Evolutionary conservation across 2,888 invertebrate species (phyloP).

Genomic region (Apocheima hispidaria): DNA sequence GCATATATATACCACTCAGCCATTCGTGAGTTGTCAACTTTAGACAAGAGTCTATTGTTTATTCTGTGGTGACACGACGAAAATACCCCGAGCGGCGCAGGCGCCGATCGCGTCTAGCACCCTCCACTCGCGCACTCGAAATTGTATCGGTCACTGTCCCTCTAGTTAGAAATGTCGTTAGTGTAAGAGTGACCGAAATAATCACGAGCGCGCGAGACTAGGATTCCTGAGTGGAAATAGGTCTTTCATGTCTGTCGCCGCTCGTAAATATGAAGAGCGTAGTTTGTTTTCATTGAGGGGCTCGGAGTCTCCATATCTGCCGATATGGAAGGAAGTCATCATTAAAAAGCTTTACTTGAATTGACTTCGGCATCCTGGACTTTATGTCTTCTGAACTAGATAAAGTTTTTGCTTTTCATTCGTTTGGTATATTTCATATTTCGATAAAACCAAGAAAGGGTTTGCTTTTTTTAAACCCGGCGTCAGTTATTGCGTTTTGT

Average conservation of each 20-base stretch:
- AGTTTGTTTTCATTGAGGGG: conserved; percentile 35
- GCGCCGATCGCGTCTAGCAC: conserved; percentile 6
- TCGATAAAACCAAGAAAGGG: too few species aligned
- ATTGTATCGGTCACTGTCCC: background rate
- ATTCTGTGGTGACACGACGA: conserved; percentile 44
- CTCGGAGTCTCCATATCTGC: background rate
- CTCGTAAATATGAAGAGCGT: conserved; percentile 28
- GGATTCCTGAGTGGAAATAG: conserved; percentile 55
- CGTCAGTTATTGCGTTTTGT: too few species aligned
- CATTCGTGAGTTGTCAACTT: conserved; percentile 51
- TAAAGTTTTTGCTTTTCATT: too few species aligned
- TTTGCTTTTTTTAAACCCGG: too few species aligned
- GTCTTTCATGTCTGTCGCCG: conserved; percentile 46
- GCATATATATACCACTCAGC: conserved; percentile 27
- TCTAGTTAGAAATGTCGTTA: background rate
- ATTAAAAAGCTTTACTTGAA: conserved; percentile 11
- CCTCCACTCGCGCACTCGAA: background rate
- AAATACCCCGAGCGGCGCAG: conserved; percentile 51
- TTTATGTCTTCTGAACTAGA: background rate
- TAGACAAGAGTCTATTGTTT: conserved; percentile 38
- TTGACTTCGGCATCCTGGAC: background rate
- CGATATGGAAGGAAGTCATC: conserved; percentile 13
- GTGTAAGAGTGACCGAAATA: background rate
- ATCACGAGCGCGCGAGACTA: conserved; percentile 38
- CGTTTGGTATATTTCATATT: too few species aligned